Percentiles rank a stretch among this genome's conserved stretches.
phyloP scores from a whole-genome alignment of 1,140 invertebrate genomes.

The Samia ricini region DNA sequence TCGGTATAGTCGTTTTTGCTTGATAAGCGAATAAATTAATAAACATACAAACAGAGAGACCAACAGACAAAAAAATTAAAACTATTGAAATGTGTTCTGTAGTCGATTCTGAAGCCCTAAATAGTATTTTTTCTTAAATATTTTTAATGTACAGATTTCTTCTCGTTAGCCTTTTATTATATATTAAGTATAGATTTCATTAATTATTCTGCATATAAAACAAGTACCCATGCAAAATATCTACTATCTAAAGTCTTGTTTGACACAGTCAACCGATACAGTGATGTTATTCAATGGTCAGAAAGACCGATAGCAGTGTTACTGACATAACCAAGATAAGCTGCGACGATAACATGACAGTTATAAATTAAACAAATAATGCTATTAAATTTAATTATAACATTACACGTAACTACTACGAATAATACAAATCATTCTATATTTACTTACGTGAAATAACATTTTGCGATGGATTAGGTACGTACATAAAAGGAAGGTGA shows the following conservation, averaged over 20 bases:
- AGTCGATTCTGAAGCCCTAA: too few species aligned
- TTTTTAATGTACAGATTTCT: too few species aligned
- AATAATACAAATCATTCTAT: background rate
- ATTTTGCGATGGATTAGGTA: too few species aligned
- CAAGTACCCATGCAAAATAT: conserved; percentile 24
- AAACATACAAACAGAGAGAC: too few species aligned
- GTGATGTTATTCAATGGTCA: conserved; percentile 27
- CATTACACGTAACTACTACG: background rate
- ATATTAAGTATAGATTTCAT: too few species aligned
- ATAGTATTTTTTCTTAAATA: too few species aligned
- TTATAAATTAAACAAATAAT: conserved; percentile 14
- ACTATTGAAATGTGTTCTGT: too few species aligned
- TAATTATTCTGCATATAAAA: background rate
- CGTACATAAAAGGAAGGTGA: too few species aligned
- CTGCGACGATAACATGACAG: conserved; percentile 6
- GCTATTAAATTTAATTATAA: background rate
- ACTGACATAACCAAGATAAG: conserved; percentile 29
- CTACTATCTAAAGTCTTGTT: conserved; percentile 23
- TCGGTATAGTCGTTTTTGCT: too few species aligned
- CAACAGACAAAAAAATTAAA: too few species aligned
- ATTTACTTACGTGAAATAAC: background rate
- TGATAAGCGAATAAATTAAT: too few species aligned
- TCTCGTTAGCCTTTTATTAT: too few species aligned
- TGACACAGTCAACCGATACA: conserved; percentile 25
- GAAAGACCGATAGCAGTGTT: conserved; percentile 38